Conservation (phyloP, 2,797 vertebrate genomes). For the Notolabrus celidotus region DNA sequence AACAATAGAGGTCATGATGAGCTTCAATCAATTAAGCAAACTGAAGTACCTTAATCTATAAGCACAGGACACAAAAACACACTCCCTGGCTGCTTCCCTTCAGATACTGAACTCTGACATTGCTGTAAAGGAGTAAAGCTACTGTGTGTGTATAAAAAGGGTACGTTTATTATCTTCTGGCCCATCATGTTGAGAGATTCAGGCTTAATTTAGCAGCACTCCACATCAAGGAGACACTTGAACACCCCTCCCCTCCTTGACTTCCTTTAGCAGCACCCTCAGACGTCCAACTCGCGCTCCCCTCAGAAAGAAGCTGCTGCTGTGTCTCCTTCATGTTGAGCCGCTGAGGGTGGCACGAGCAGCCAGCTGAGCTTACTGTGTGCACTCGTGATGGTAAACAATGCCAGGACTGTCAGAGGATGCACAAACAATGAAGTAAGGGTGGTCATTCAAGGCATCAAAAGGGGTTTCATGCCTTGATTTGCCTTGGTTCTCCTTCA, state of each 20-base stretch:
- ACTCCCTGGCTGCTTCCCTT: constrained; percentile 7
- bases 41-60: not conserved
- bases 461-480: not conserved
- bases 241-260: constrained; percentile 72
- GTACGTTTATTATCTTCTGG: constrained; percentile 60
- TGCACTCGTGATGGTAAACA: not conserved
- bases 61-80: not conserved
- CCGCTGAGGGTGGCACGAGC: constrained; percentile 9
- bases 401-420: not conserved
- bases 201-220: constrained; percentile 80
- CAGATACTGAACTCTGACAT: constrained; percentile 26
- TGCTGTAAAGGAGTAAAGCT: constrained; percentile 20
- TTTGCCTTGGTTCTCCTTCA: too few species aligned
- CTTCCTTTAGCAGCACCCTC: constrained; percentile 71
- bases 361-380: constrained; percentile 2
- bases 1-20: not conserved
- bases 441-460: too few species aligned
- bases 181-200: constrained; percentile 50
- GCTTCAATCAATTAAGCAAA: not conserved
- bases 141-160: constrained; percentile 27
- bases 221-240: constrained; percentile 79
- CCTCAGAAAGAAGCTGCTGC: constrained; percentile 25
- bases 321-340: constrained; percentile 19
- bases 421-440: too few species aligned
- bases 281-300: constrained; percentile 44